A percentile compares a stretch with the other conserved stretches of the same genome.
Evolutionary conservation across 2,113 vertebrate species (phyloP).

Genomic region (Galeopterus variegatus): DNA sequence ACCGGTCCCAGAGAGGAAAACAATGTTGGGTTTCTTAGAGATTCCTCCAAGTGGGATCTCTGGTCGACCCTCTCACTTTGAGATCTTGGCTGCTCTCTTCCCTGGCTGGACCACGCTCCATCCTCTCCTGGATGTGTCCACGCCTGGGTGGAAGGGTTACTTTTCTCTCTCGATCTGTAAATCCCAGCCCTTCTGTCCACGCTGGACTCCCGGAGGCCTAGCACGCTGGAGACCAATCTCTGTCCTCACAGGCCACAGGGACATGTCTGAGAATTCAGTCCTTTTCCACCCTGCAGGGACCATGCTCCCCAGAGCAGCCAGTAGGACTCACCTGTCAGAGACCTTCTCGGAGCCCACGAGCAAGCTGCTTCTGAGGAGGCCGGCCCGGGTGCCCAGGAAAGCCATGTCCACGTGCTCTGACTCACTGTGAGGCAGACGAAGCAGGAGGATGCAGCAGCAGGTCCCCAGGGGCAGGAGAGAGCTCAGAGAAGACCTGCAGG

Average conservation of each 20-base stretch:
- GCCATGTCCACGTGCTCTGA: constrained; percentile 93
- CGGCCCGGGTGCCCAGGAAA: constrained; percentile 96
- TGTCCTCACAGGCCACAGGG: background rate
- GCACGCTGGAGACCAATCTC: background rate
- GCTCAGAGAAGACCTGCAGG: background rate
- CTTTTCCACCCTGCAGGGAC: background rate
- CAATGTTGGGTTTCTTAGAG: background rate
- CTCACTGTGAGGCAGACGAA: constrained; percentile 83
- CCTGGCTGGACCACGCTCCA: no score
- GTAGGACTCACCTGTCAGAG: constrained; percentile 91
- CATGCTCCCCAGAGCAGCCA: rapidly evolving
- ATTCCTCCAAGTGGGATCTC: background rate
- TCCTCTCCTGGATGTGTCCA: background rate
- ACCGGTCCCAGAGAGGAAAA: background rate
- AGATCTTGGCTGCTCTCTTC: background rate
- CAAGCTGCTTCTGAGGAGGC: constrained; percentile 92
- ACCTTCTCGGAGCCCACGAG: constrained; percentile 94
- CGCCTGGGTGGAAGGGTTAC: background rate
- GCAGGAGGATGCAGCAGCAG: background rate
- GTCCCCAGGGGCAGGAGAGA: background rate
- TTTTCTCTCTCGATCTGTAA: background rate
- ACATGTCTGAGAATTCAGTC: no score
- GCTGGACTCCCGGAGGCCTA: background rate
- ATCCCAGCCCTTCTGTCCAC: background rate
- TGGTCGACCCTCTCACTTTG: background rate